Evolutionary conservation across 2,888 invertebrate species (phyloP).

Genomic region (Watsonalla cultraria): DNA sequence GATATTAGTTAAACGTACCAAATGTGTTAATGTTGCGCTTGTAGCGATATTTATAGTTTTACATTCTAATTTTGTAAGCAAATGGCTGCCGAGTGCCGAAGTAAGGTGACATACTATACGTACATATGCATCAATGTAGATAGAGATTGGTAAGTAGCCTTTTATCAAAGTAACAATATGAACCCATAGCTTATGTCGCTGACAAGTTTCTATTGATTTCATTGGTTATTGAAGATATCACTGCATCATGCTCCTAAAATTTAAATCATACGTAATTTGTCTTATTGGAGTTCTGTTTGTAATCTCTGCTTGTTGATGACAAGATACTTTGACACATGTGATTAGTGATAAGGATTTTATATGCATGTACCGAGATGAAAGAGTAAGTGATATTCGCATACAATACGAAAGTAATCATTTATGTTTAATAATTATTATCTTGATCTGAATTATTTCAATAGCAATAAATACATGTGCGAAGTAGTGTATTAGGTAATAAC

Average conservation of each 20-base stretch:
- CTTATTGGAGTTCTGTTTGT: neutral
- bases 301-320: neutral
- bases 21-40: slow-evolving; percentile 17
- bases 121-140: slow-evolving; percentile 26
- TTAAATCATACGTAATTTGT: neutral
- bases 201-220: neutral
- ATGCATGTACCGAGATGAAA: neutral
- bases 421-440: no score
- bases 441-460: no score
- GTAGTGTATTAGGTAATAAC: no score
- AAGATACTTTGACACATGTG: neutral
- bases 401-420: no score
- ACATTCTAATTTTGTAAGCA: slow-evolving; percentile 75
- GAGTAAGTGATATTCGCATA: no score
- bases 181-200: neutral
- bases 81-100: slow-evolving; percentile 76
- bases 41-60: slow-evolving; percentile 56
- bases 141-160: slow-evolving; percentile 12
- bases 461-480: no score
- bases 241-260: neutral
- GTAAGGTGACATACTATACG: slow-evolving; percentile 57
- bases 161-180: slow-evolving; percentile 10
- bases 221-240: neutral
- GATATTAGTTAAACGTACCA: slow-evolving; percentile 10
- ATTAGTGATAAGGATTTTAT: neutral